Percentiles rank a stretch among this genome's conserved stretches.
These are phyloP conservation scores for Rhinophrynus dorsalis DNA, from an alignment of 2,797 vertebrate species.

Conservation along the genomic window DNA sequence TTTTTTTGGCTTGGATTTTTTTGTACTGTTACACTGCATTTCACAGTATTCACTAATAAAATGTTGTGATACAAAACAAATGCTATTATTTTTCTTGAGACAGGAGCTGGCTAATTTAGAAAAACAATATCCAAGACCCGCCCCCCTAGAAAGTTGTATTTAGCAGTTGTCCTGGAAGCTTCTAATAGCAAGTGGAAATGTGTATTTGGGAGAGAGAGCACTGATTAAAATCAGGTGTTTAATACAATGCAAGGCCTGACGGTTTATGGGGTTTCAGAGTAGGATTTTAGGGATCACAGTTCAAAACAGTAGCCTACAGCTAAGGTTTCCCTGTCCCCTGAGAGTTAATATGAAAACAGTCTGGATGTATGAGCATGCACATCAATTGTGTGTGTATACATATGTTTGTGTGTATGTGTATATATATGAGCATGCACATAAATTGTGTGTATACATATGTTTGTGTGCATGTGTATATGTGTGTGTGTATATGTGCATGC, in stretches of 20 bases:
- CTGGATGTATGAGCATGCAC: conserved; percentile 5
- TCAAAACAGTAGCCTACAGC: conserved; percentile 50
- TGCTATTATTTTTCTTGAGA: no score
- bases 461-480: no score
- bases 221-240: conserved; percentile 66
- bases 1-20: no score
- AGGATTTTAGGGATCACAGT: conserved; percentile 56
- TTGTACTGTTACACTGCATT: no score
- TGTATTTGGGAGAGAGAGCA: conserved; percentile 29
- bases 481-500: no score
- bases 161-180: not conserved
- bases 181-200: not conserved
- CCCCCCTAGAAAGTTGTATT: not conserved
- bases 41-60: no score
- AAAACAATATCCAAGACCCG: no score
- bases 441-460: no score
- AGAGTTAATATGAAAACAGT: conserved; percentile 50
- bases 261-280: conserved; percentile 60
- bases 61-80: no score
- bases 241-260: conserved; percentile 54
- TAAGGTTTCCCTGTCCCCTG: conserved; percentile 52
- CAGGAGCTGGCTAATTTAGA: no score
- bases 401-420: no score
- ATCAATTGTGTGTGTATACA: not conserved
- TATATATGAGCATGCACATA: no score